A percentile compares a stretch with the other conserved stretches of the same genome.
phyloP scores from a whole-genome alignment of 2,113 vertebrate genomes.

The Nipponia nippon region DNA sequence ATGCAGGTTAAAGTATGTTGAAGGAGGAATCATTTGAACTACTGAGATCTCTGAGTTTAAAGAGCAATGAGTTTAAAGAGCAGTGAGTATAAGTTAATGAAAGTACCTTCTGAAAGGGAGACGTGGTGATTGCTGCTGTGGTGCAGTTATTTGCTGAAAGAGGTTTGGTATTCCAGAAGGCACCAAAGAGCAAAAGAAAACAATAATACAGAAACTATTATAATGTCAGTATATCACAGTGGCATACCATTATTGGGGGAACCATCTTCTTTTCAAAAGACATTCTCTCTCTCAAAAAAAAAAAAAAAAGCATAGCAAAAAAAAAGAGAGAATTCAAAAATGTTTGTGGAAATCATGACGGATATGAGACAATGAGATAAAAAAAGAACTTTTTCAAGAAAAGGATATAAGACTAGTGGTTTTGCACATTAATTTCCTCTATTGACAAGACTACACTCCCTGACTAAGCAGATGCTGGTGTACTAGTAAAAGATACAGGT shows the following conservation, averaged over 20 bases:
- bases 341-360: neutral
- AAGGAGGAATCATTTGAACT: slow-evolving; percentile 13
- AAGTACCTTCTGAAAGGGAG: neutral
- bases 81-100: neutral
- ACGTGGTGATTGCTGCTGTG: neutral
- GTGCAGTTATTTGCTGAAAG: neutral
- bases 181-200: slow-evolving; percentile 6
- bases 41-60: neutral
- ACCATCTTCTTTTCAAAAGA: neutral
- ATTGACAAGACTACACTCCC: neutral
- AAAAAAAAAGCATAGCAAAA: neutral
- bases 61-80: neutral
- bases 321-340: neutral
- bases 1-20: neutral
- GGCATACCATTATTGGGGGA: neutral
- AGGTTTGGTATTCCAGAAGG: neutral
- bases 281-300: neutral
- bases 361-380: neutral
- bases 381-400: neutral
- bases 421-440: neutral
- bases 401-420: neutral
- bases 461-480: neutral
- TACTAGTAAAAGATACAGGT: neutral
- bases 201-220: neutral
- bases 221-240: neutral